Base-by-base conservation (phyloP, 2,888 invertebrate genomes). In the Conistra vaccinii region DNA sequence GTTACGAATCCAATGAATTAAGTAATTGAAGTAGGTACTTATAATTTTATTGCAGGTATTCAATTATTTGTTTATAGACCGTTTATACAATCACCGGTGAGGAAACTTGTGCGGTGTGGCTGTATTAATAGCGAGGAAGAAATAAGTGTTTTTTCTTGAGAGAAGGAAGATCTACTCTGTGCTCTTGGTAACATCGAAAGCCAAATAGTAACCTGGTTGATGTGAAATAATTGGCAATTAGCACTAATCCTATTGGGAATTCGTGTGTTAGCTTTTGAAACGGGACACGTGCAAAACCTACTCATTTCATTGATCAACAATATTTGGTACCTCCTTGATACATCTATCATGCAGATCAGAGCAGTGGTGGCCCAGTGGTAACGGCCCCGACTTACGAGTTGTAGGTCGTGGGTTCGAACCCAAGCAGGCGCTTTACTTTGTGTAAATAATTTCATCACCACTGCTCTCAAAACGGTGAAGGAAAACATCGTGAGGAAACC, bases 1-100 rank as follows among this genome's bases (percentile, higher is more conserved):
- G 66, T 71, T 66, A 83, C 61, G 83, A 66, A 74, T 74, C 51
- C 58, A 71, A 74, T 74, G 53, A 65, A 82, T 82, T 83, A 74
- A 72, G 69, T 83, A 79, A 75, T 83, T 72, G 67, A 67, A 75
- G 53, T n/a, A n/a, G n/a, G n/a, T 55, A 32, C 29, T 67, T 63
- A 68, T 76, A 39, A 20, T 72, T 78, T 72, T 60, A 68, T 70
- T 70, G 65, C 68, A 71, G 63, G 51, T 69, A 76, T 67, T 81
- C 39, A 61, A 73, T 69, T 67, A 81, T 61, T 82, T 71, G 73
- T 68, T 74, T 72, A 78, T 14, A 42, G 32, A 80, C 39, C 62
- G 42, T 65, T 77, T 67, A 42, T 42, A 69, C 20, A 72, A 73
- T 58, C 32, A 57, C 32, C 26, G 53, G 39, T 48, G 26, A 55